Base-by-base conservation (phyloP, 2,113 vertebrate species). In the Corythoichthys intestinalis region DNA sequence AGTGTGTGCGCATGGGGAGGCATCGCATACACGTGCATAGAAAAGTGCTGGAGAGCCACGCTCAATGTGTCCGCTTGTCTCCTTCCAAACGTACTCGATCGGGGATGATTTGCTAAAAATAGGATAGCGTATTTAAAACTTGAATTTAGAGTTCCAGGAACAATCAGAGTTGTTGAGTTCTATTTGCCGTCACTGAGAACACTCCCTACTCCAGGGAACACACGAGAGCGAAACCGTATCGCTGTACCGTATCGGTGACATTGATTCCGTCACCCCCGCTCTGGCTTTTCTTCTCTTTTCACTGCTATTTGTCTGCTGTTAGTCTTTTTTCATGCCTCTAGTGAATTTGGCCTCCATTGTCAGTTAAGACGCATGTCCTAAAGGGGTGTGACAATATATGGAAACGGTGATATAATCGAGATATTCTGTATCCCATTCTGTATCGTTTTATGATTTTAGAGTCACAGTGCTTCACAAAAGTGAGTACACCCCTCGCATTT, bases 291-390 rank as follows among this genome's bases (percentile, higher is more conserved):
- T 13, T 17, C 28, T 37, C 14, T 13, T 4, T 48, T 50, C 53
- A 7, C 56, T n/a, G 66, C 74, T 77, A 71, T 35, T 66, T 77
- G 56, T 56, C 73, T 56, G 0, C 71, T 66, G 46, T 74, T 67
- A n/a, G 47, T 39, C 1, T 38, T 64, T 54, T 63, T 81, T 57
- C 48, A 60, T 52, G 67, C 54, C 57, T 56, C 20, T 11, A 11
- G 20, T 56, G 53, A n/a, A 56, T 56, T 28, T 56, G 9, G 44
- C 38, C 38, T 44, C 59, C 63, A 69, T 74, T 80, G 71, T 78
- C 69, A 38, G 0, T 48, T 44, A 41, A 17, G 50, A 53, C 20
- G 20, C 53, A 56, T 6, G 2, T 7, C 53, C 53, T 34, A 12
- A n/a, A 34, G 8, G 3, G 20, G 11, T 54, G 20, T 2, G 5